Conservation (phyloP, 2,888 invertebrate species). For the Eupithecia insigniata region DNA sequence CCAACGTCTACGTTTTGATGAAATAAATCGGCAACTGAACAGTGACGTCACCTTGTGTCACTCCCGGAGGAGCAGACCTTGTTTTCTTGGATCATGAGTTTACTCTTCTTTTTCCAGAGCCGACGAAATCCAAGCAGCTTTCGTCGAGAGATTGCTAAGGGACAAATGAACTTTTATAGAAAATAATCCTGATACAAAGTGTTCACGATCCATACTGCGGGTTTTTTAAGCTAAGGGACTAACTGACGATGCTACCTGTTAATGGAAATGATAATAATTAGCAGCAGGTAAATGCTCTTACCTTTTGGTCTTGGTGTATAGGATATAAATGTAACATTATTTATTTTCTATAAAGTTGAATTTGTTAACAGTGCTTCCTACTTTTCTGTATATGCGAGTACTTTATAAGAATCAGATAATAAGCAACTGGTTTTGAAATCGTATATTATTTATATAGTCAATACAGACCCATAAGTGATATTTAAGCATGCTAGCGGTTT, state of each 20-base stretch:
- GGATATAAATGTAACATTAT: background rate
- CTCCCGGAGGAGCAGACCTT: no score
- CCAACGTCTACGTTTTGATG: no score
- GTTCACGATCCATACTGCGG: background rate
- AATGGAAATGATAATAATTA: background rate
- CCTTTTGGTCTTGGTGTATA: background rate
- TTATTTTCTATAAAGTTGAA: background rate
- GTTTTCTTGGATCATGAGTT: no score
- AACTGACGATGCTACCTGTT: background rate
- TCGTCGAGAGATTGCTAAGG: slow-evolving; percentile 69
- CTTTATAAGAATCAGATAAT: background rate
- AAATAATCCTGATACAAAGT: background rate
- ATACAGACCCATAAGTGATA: no score
- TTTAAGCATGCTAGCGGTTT: no score
- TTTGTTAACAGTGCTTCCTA: background rate
- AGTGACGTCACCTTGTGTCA: no score
- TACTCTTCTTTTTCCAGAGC: slow-evolving; percentile 74
- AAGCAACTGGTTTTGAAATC: no score
- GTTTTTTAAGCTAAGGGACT: background rate
- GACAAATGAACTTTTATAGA: slow-evolving; percentile 48
- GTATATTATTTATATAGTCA: no score
- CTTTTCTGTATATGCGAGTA: background rate
- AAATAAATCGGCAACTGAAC: no score
- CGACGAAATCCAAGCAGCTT: slow-evolving; percentile 74
- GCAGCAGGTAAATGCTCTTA: background rate